Evolutionary conservation across 2,797 vertebrate genomes (phyloP), one percentile per base, ranked within the genome.

Genomic region (Girardinus metallicus): DNA sequence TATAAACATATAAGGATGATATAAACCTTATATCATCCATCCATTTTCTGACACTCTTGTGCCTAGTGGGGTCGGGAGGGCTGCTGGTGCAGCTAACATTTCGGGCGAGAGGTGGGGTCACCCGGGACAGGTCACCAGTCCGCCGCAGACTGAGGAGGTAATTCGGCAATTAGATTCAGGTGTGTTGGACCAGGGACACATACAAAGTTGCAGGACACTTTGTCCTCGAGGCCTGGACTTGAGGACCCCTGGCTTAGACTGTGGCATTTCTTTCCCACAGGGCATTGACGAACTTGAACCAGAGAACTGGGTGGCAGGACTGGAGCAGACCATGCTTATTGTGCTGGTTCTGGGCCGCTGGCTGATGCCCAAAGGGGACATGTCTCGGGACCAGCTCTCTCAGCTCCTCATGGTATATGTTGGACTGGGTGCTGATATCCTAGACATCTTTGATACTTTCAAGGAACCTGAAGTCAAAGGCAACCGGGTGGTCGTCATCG

Each of bases 311-410:
- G 94, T 91, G 43, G 91, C 88, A 1, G 91, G 93, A 13, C 85
- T 96, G 83, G 96, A 96, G 82, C 95, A 96, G 89, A 95, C 95
- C 34, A 95, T 95, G 95, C 92, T 97, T 57, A 95, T 96, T 0
- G 93, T 96, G 29, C 74, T 96, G 80, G 95, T 97, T 62, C 77
- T 96, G 76, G 96, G 96, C 46, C 94, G 96, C 43, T 97, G 95
- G 96, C 87, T 97, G 6, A 96, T 96, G 95, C 96, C 96, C 23
- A 96, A 95, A 78, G 96, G 96, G 0, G 92, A 96, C 80, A 95
- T 96, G 96, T 95, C 93, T 71, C 94, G 95, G 1, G 95, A 95
- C 81, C 95, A 96, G 87, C 94, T 96, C 26, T 95, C 96, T 70
- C 94, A 96, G 89, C 95, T 97, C 72, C 95, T 96, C 66, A 94